phyloP scores from a whole-genome alignment of 2,797 vertebrate species.

The Sebastes iracundus region DNA sequence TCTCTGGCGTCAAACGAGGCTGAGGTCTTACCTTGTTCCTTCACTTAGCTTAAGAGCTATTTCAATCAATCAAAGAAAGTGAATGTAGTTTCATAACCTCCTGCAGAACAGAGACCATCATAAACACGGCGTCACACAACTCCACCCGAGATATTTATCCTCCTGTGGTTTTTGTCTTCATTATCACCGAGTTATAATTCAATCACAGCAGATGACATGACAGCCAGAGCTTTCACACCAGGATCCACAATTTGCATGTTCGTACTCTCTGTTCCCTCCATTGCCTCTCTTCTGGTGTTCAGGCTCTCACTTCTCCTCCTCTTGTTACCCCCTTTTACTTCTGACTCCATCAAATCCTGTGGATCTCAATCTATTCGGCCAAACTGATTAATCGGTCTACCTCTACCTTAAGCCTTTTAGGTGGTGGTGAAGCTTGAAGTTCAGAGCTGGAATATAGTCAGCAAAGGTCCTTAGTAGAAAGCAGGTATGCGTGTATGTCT shows the following conservation, averaged over 20 bases:
- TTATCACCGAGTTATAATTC: slow-evolving; percentile 5
- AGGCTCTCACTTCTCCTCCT: background rate
- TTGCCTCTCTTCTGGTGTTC: background rate
- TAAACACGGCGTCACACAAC: background rate
- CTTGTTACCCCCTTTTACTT: background rate
- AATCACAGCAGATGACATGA: background rate
- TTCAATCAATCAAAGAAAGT: background rate
- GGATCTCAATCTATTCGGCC: background rate
- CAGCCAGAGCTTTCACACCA: slow-evolving; percentile 19
- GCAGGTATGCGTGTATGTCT: background rate
- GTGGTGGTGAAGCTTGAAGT: background rate
- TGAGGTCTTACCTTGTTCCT: background rate
- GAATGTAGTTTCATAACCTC: background rate
- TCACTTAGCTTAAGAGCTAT: background rate
- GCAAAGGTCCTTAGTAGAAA: background rate
- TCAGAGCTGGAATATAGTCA: background rate
- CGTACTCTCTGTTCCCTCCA: background rate
- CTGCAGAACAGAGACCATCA: background rate
- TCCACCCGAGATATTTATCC: background rate
- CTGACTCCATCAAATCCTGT: background rate
- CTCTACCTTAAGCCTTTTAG: background rate
- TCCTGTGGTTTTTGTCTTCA: background rate
- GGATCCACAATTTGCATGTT: background rate
- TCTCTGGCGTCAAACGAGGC: background rate
- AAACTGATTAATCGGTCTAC: too few relatives aligned